Base-by-base conservation (phyloP, 1,140 invertebrate species). In the Lepidurus arcticus region DNA sequence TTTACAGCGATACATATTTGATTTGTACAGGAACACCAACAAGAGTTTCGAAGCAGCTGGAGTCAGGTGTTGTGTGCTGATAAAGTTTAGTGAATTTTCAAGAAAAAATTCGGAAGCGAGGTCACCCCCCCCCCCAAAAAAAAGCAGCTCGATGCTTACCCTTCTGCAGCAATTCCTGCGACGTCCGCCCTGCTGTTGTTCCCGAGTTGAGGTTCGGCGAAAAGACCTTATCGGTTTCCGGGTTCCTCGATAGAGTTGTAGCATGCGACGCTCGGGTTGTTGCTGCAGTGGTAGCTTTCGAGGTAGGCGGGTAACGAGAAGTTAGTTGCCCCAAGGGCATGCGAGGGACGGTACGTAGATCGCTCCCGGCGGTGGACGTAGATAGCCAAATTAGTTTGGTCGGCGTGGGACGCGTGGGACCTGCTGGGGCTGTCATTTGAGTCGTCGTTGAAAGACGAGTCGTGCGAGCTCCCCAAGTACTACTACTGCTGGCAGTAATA, bases 251-350 rank as follows among this genome's bases (percentile, higher is more conserved):
- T 65, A 4, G 53, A 21, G 53, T 13, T 65, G 53, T 65, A 65
- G 53, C 53, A 65, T 65, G 53, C 53, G 53, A 65, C 53, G 53
- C n/a, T 21, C 53, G 53, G 53, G 53, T 65, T 65, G 53, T 16
- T 7, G 53, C 13, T 65, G 53, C 16, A 65, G 53, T 13, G 53
- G 53, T 21, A 65, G 9, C 21, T 1, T 13, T 3, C 16, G 53
- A 21, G 53, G 53, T 65, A 65, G 53, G 13, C 16, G 53, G n/a
- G 53, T 65, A 65, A 65, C 53, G 53, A 65, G 53, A 65, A 65
- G 53, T 65, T 65, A 65, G 16, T 13, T 65, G 53, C 53, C 53
- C 53, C 21, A 7, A 21, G n/a, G 53, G 53, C 53, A n/a, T n/a
- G 53, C 16, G 21, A 65, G 53, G 53, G 53, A 65, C 16, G 53